Conservation (phyloP, 2,888 invertebrate genomes). For the Ethmia dodecea region DNA sequence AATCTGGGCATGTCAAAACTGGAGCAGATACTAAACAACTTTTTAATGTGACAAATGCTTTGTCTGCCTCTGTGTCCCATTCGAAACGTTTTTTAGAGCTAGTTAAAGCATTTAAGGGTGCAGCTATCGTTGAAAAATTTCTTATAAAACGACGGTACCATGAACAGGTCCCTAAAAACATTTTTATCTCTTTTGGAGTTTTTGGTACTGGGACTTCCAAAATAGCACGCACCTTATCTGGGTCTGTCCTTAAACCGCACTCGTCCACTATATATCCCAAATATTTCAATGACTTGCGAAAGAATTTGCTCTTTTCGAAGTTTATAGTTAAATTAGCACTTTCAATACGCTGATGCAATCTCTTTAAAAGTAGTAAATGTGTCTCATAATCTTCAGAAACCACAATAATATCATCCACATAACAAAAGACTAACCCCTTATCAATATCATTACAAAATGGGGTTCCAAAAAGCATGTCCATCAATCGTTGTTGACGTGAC, state of each 20-base stretch:
- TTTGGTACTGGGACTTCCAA: conserved; percentile 17
- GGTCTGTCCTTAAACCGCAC: conserved; percentile 14
- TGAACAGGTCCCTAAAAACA: conserved; percentile 16
- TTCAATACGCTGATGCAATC: neutral
- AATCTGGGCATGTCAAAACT: conserved; percentile 15
- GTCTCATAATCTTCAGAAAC: conserved; percentile 1
- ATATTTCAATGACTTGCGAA: conserved; percentile 6
- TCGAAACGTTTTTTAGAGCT: conserved; percentile 5
- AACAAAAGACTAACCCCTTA: conserved; percentile 7
- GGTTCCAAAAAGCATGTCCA: conserved; percentile 7
- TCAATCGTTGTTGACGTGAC: conserved; percentile 8
- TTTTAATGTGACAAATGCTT: conserved; percentile 14
- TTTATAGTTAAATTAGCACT: neutral
- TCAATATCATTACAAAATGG: no score
- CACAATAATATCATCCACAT: conserved; percentile 11
- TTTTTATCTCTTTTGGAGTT: conserved; percentile 14
- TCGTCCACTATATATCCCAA: conserved; percentile 14
- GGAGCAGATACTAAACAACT: conserved; percentile 8
- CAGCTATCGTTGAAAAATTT: conserved; percentile 14
- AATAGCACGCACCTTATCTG: conserved; percentile 16
- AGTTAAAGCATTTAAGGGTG: conserved; percentile 10
- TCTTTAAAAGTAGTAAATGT: neutral
- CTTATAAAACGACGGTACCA: conserved; percentile 15
- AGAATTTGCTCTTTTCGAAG: conserved; percentile 12
- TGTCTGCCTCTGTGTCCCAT: conserved; percentile 14